Percentiles rank a stretch among this genome's conserved stretches.
These are phyloP conservation scores for Synanthedon tipuliformis DNA, from an alignment of 2,888 invertebrate species.

Conservation along the genomic window DNA sequence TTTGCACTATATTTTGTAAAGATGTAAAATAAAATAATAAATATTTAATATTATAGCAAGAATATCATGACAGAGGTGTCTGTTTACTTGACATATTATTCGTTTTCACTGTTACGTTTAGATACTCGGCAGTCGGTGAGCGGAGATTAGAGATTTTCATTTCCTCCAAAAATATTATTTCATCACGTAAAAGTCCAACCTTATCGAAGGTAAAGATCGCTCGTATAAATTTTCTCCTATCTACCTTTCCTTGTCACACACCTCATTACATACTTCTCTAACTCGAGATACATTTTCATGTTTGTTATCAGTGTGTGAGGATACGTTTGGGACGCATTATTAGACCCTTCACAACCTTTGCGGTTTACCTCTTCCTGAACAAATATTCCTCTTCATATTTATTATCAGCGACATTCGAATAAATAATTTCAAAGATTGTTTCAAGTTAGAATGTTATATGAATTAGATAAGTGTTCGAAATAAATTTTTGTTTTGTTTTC, in stretches of 20 bases:
- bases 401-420: too few species aligned
- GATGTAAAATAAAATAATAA: too few species aligned
- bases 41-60: too few species aligned
- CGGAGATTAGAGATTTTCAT: neutral
- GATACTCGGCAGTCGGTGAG: too few species aligned
- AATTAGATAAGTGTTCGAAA: too few species aligned
- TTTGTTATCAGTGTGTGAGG: conserved; percentile 9
- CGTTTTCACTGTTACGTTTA: too few species aligned
- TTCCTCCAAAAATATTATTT: neutral
- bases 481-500: too few species aligned
- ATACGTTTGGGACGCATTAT: conserved; percentile 9
- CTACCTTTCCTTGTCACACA: conserved; percentile 2
- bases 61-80: too few species aligned
- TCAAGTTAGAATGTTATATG: too few species aligned
- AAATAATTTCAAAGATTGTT: too few species aligned
- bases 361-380: conserved; percentile 3
- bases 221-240: neutral
- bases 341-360: conserved; percentile 7
- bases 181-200: neutral
- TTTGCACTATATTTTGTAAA: too few species aligned
- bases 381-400: neutral
- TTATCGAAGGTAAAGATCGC: neutral
- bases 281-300: conserved; percentile 6
- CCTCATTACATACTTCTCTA: conserved; percentile 8
- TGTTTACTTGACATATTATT: too few species aligned